These are phyloP conservation scores for Sycon ciliatum DNA, from an alignment of 37 sponge, comb jelly and placozoan species.

Conservation along the genomic window DNA sequence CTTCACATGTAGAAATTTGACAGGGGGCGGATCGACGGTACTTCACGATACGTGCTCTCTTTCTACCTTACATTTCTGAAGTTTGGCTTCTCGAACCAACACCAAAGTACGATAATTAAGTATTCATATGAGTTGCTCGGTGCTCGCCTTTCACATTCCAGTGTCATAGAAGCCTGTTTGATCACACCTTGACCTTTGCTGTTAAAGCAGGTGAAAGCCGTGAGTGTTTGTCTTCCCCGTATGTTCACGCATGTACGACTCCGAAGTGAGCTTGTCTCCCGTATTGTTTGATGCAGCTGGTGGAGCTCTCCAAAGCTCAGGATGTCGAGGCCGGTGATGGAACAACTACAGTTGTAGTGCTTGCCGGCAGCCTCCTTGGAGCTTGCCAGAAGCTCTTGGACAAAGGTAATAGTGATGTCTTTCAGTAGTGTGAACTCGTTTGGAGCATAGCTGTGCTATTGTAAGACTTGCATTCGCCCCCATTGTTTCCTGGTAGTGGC, in stretches of 20 bases:
- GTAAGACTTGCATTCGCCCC: not conserved
- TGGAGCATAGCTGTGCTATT: not conserved
- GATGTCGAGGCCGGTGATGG: slow-evolving; percentile 99
- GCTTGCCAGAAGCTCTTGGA: slow-evolving; percentile 74
- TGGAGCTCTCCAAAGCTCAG: slow-evolving; percentile 97
- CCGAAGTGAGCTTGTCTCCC: too few species aligned
- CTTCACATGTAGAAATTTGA: too few species aligned
- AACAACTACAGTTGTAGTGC: slow-evolving; percentile 90
- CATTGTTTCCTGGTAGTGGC: not conserved
- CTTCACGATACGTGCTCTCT: too few species aligned
- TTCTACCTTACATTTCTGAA: too few species aligned
- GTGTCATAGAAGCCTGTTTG: too few species aligned
- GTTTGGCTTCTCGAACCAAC: too few species aligned
- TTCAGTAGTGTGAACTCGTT: not conserved
- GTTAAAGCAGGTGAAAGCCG: not conserved
- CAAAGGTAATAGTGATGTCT: slow-evolving; percentile 42
- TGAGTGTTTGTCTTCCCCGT: not conserved
- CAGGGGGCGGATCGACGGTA: too few species aligned
- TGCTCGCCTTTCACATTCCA: too few species aligned
- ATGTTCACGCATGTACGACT: too few species aligned
- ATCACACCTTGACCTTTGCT: not conserved
- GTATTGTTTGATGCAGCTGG: slow-evolving; percentile 77
- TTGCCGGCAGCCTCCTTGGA: slow-evolving; percentile 84
- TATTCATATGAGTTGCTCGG: too few species aligned
- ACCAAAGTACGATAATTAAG: too few species aligned